Percentiles rank a stretch among this genome's conserved stretches.
These are phyloP conservation scores for Mythimna albipuncta DNA, from an alignment of 2,888 invertebrate species.

Conservation along the genomic window DNA sequence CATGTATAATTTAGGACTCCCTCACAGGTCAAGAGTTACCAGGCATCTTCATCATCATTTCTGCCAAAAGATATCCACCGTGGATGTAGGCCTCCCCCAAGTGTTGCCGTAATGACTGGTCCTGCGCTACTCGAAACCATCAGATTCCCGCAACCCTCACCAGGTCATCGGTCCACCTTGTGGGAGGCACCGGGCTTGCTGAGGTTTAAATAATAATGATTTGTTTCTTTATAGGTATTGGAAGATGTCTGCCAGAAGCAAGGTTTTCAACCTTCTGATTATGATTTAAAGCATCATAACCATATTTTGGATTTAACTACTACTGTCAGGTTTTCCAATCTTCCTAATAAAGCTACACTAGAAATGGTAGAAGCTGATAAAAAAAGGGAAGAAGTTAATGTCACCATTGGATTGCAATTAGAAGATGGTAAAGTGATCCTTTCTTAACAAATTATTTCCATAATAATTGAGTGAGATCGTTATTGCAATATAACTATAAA, in stretches of 20 bases:
- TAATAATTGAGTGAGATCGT: neutral
- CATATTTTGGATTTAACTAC: conserved; percentile 94
- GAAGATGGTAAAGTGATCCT: conserved; percentile 91
- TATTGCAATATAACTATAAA: neutral
- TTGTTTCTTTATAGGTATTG: conserved; percentile 90
- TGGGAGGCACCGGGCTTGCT: no score
- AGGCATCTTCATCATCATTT: no score
- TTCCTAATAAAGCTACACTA: conserved; percentile 97
- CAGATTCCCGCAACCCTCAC: no score
- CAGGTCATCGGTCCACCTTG: no score
- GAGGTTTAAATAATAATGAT: neutral
- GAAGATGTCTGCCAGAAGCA: conserved; percentile 96
- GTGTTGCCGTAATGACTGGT: no score
- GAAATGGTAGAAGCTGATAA: conserved; percentile 94
- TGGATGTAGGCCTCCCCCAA: no score
- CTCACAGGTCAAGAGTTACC: neutral
- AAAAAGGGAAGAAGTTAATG: conserved; percentile 91
- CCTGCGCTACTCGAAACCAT: no score
- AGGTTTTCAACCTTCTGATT: conserved; percentile 93
- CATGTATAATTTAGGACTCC: neutral
- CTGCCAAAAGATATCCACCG: no score
- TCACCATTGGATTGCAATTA: conserved; percentile 94
- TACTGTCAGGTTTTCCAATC: conserved; percentile 95
- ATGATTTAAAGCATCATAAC: conserved; percentile 95
- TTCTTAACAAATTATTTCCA: neutral